phyloP scores from a whole-genome alignment of 2,113 vertebrate species.

The Melanocharis versteri region DNA sequence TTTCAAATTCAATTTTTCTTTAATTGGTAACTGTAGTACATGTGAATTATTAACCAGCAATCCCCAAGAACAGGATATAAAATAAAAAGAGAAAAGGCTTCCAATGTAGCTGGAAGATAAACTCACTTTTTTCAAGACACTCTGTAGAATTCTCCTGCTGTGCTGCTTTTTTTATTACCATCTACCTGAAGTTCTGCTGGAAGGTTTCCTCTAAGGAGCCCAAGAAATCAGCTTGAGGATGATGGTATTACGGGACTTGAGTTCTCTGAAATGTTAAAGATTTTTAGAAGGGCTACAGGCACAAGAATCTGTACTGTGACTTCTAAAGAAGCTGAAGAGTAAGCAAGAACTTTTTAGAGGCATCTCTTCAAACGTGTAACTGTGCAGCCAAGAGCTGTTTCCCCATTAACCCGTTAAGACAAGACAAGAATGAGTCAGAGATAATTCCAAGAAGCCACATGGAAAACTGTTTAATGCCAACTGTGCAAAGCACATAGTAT shows the following conservation, averaged over 20 bases:
- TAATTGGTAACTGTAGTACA: conserved; percentile 62
- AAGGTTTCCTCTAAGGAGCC: conserved; percentile 20
- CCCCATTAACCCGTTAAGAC: neutral
- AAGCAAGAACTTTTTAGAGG: neutral
- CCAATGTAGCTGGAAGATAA: conserved; percentile 38
- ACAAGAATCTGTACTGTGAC: neutral
- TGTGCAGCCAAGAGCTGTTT: neutral
- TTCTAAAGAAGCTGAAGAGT: neutral
- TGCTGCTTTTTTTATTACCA: neutral
- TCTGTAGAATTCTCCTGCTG: neutral
- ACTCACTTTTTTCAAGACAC: neutral
- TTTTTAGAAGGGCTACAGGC: neutral
- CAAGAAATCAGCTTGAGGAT: conserved; percentile 17
- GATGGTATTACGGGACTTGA: neutral
- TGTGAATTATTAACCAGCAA: conserved; percentile 71
- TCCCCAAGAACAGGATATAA: conserved; percentile 55
- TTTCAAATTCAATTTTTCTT: conserved; percentile 66
- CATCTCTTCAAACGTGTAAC: neutral
- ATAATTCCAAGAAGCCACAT: neutral
- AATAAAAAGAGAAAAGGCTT: conserved; percentile 11
- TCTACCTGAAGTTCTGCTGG: neutral
- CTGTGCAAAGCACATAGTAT: rapidly evolving
- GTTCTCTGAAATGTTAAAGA: neutral
- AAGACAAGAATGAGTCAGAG: neutral
- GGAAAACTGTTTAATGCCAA: rapidly evolving